These are phyloP conservation scores for Gymnopithys bicolor DNA, from an alignment of 2,797 vertebrate genomes.

Conservation along the genomic window DNA sequence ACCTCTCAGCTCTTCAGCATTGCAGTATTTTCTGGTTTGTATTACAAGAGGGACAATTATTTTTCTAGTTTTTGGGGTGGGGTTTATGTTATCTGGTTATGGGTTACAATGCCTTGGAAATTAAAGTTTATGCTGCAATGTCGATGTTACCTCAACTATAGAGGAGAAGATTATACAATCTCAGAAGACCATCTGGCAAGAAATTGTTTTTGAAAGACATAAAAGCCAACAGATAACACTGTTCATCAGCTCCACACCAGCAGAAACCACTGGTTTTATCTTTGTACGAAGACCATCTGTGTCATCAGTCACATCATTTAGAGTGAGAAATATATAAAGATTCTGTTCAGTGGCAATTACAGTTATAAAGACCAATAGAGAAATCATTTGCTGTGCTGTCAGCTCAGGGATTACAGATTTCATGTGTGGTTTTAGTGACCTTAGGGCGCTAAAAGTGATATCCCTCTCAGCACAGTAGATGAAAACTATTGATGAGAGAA, in stretches of 20 bases:
- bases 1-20: neutral
- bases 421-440: constrained; percentile 35
- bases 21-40: neutral
- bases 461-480: constrained; percentile 47
- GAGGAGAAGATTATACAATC: neutral
- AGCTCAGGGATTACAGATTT: constrained; percentile 42
- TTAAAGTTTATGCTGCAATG: neutral
- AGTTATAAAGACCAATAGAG: constrained; percentile 66
- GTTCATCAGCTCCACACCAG: constrained; percentile 12
- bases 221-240: constrained; percentile 22
- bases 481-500: constrained; percentile 73
- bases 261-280: neutral
- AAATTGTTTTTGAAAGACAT: constrained; percentile 27
- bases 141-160: neutral
- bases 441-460: constrained; percentile 41
- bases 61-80: neutral
- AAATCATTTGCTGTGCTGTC: constrained; percentile 61
- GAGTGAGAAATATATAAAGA: constrained; percentile 49
- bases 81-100: neutral
- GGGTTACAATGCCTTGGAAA: constrained; percentile 1
- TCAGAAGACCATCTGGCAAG: constrained; percentile 28
- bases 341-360: constrained; percentile 55
- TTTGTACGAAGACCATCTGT: neutral
- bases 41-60: neutral
- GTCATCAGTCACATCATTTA: constrained; percentile 36